Evolutionary conservation across 1,140 invertebrate genomes (phyloP).

Genomic region (Lepidotrigona ventralis): DNA sequence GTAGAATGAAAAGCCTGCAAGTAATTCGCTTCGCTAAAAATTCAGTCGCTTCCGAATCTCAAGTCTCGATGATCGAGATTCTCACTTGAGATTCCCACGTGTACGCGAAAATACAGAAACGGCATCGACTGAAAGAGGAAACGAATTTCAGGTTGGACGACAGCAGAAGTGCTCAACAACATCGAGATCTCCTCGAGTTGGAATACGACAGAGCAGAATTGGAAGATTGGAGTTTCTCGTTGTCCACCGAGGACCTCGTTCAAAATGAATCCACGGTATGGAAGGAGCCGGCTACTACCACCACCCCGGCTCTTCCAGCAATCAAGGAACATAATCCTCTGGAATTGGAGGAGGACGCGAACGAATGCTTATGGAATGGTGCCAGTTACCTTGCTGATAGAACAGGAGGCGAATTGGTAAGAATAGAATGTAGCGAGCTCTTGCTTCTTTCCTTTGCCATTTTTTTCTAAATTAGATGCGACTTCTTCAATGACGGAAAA

Average conservation of each 20-base stretch:
- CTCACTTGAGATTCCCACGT: too few relatives aligned
- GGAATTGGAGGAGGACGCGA: slow-evolving; percentile 87
- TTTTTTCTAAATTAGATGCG: not conserved
- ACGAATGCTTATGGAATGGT: slow-evolving; percentile 87
- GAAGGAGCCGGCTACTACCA: slow-evolving; percentile 81
- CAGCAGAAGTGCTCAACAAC: slow-evolving; percentile 84
- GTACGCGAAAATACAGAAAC: not conserved
- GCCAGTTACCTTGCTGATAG: slow-evolving; percentile 82
- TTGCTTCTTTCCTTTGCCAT: not conserved
- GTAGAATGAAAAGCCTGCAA: not conserved
- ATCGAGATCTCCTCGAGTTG: slow-evolving; percentile 84
- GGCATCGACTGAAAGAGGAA: not conserved
- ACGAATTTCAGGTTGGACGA: slow-evolving; percentile 82
- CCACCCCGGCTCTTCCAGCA: slow-evolving; percentile 84
- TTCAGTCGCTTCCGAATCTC: too few relatives aligned
- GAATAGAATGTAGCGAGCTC: not conserved
- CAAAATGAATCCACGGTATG: slow-evolving; percentile 74
- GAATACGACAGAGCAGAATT: slow-evolving; percentile 88
- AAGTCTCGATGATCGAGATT: not conserved
- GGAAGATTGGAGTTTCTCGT: slow-evolving; percentile 89
- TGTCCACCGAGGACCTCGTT: slow-evolving; percentile 85
- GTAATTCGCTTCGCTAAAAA: not conserved
- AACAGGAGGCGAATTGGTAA: slow-evolving; percentile 79
- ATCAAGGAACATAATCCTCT: slow-evolving; percentile 87
- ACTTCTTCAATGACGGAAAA: not conserved